Percentiles rank a stretch among this genome's conserved stretches.
These are phyloP conservation scores for Nomada hirtipes DNA, from an alignment of 2,888 invertebrate species.

Conservation along the genomic window DNA sequence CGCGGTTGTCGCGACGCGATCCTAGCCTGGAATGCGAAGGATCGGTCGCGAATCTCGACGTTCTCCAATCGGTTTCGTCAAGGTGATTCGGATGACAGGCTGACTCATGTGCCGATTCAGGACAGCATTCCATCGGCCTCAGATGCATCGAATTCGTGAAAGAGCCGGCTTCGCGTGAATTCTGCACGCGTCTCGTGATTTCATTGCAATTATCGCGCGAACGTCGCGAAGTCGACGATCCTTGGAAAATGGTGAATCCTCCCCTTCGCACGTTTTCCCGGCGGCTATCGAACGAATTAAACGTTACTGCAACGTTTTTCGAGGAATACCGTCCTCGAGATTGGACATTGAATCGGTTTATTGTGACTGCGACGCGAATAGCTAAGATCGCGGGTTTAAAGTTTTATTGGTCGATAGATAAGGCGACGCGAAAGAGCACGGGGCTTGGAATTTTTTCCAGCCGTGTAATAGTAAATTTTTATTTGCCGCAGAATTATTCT, in stretches of 20 bases:
- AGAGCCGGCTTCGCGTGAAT: slow-evolving; percentile 37
- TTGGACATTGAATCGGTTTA: not conserved
- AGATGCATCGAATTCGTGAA: slow-evolving; percentile 53
- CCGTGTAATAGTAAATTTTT: no score
- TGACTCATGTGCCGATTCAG: slow-evolving; percentile 62
- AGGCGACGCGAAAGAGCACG: no score
- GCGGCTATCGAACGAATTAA: no score
- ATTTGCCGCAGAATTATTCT: no score
- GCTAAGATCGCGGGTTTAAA: not conserved
- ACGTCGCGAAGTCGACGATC: no score
- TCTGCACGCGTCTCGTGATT: slow-evolving; percentile 12
- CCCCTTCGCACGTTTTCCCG: no score
- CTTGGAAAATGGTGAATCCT: no score
- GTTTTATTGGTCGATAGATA: not conserved
- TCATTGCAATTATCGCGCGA: no score
- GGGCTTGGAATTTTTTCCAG: no score
- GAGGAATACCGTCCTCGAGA: no score
- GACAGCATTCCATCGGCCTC: slow-evolving; percentile 58
- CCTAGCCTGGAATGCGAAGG: slow-evolving; percentile 67
- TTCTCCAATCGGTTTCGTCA: slow-evolving; percentile 58
- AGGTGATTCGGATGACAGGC: slow-evolving; percentile 68
- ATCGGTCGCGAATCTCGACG: slow-evolving; percentile 55
- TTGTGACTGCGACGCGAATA: not conserved
- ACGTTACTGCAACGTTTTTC: no score
- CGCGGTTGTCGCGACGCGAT: slow-evolving; percentile 38